Base-by-base conservation (phyloP, 1,140 invertebrate genomes). In the Tetramorium alpestre region DNA sequence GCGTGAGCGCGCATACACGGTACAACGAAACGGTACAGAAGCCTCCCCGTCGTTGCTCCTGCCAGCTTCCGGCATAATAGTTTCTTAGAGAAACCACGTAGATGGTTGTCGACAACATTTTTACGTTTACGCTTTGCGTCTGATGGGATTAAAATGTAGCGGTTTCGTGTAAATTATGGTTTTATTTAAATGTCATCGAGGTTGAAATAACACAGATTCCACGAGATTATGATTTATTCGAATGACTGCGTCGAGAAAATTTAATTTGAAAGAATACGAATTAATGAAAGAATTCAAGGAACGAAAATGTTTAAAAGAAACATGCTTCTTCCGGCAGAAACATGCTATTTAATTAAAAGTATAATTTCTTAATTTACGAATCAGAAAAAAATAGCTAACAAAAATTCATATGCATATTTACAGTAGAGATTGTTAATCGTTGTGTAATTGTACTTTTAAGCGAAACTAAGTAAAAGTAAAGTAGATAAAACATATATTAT, bases 21-120 rank as follows among this genome's bases (percentile, higher is more conserved):
- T 56, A 18, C 16, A 33, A 25, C 51, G 54, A 72, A 89, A 89
- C 87, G 60, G 70, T 87, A 77, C 84, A 56, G 11, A 38, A 38
- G 58, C n/a, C 58, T 77, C 58, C 58, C 56, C 56, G 60, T 82
- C 67, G 76, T 60, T 7, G 65, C 70, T 38, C 13, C 22, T 73
- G 38, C 8, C 18, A 65, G 67, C 87, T 90, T 91, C 89, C 89
- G 89, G 89, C 90, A 85, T 89, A 85, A 91, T 91, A 90, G 84
- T 84, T 89, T 87, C 87, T 33, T 69, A 87, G 69, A 76, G 82
- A 60, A 82, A 41, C 54, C 49, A 44, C 70, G 60, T 85, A 78
- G 25, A 18, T 25, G 51, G 13, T 47, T n/a, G 54, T 28, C 38
- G 54, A 75, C 80, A 18, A 60, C 54, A 33, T 70, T 84, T 84